Conservation (phyloP, 1,140 invertebrate species). For the Oncopeltus fasciatus region DNA sequence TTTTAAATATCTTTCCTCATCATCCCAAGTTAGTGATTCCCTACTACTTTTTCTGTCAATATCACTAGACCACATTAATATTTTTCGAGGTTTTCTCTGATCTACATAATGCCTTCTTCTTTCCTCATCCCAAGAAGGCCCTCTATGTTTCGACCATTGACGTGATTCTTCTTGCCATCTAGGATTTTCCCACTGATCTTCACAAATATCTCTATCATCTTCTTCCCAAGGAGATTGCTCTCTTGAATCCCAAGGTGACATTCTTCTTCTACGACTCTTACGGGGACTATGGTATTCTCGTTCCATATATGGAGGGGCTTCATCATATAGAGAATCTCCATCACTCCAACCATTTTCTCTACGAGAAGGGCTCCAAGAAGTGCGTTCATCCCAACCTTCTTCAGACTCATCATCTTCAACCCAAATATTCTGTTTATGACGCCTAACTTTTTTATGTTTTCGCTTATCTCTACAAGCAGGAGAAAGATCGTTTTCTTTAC, state of each 20-base stretch:
- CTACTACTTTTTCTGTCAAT: slow-evolving; percentile 22
- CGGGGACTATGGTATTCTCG: slow-evolving; percentile 18
- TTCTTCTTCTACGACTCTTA: slow-evolving; percentile 23
- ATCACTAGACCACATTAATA: slow-evolving; percentile 30
- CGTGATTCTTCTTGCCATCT: slow-evolving; percentile 21
- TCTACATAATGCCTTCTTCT: slow-evolving; percentile 21
- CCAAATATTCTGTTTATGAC: slow-evolving; percentile 22
- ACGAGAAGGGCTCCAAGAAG: slow-evolving; percentile 25
- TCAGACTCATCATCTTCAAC: slow-evolving; percentile 28
- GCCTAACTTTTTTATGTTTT: slow-evolving; percentile 22
- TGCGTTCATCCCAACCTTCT: slow-evolving; percentile 25
- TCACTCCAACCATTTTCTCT: slow-evolving; percentile 30
- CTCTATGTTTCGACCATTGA: slow-evolving; percentile 20
- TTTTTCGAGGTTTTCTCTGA: slow-evolving; percentile 13
- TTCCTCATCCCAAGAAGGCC: slow-evolving; percentile 24
- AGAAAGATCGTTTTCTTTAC: slow-evolving; percentile 40
- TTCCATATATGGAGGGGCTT: slow-evolving; percentile 21
- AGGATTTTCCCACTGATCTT: slow-evolving; percentile 23
- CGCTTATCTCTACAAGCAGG: slow-evolving; percentile 22
- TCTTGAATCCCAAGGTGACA: slow-evolving; percentile 35
- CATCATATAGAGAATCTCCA: slow-evolving; percentile 28
- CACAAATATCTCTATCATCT: slow-evolving; percentile 29
- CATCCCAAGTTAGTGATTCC: slow-evolving; percentile 24
- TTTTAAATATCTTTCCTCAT: slow-evolving; percentile 25
- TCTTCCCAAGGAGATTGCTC: slow-evolving; percentile 58